Base-by-base conservation (phyloP, 2,113 vertebrate species). In the Gnathonemus longibarbis region DNA sequence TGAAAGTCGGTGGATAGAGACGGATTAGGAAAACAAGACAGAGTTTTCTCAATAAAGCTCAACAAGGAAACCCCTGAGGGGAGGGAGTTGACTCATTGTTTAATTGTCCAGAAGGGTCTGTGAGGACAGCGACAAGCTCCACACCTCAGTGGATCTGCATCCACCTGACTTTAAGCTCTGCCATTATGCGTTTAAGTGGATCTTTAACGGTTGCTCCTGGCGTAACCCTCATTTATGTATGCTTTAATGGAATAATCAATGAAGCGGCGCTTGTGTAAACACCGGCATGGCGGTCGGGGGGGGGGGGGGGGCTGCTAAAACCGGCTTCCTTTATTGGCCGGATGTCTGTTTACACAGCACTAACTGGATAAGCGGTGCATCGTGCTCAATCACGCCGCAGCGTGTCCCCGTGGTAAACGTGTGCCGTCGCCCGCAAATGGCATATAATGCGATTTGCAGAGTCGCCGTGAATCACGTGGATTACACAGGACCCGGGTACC, bases 301-400 rank as follows among this genome's bases (percentile, higher is more conserved):
- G 11, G 58, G 62, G 89, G 89, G 80, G 91, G 84, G 24, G 35
- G 6, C 85, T 89, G 10, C 74, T 90, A 80, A 42, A 91, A 80
- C 31, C 66, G 83, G 80, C 50, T 49, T 48, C 88, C 10, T 31
- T 85, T 89, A 88, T 74, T 91, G 52, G 91, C 92, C 13, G 31
- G 66, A 58, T 66, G 88, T 53, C 77, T 90, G 80, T 93, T 93
- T 92, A 85, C 70, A 88, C 80, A 90, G 88, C 89, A 3, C 0
- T 91, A 91, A 94, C 91, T 87, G 88, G 90, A 92, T 93, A 80
- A 94, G 85, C 45, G 89, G 90, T 83, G 84, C 56, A 89, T 86
- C 84, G 90, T 17, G 19, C 87, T 89, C 66, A 66, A 39, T 89
- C 91, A 87, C 15, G 56, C 83, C 9, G 17, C 84, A 56, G 66